phyloP scores from a whole-genome alignment of 2,113 vertebrate genomes.

The Manacus vitellinus region DNA sequence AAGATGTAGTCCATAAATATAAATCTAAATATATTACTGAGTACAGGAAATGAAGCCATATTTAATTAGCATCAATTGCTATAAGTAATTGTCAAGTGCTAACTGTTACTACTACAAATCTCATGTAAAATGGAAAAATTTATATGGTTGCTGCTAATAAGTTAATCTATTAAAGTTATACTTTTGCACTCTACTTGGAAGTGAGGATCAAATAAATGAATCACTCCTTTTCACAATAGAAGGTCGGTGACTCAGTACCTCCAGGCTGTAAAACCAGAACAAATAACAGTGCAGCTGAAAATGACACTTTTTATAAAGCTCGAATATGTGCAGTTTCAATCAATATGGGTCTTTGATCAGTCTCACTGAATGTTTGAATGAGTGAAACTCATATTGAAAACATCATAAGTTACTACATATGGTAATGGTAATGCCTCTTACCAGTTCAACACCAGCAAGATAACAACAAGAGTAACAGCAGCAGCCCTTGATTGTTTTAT shows the following conservation, averaged over 20 bases:
- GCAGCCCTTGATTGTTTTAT: background rate
- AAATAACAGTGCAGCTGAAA: background rate
- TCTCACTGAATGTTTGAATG: background rate
- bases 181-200: background rate
- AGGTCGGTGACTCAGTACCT: background rate
- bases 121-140: slow-evolving; percentile 33
- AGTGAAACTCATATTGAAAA: background rate
- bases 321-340: background rate
- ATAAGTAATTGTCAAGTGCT: slow-evolving; percentile 29
- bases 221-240: background rate
- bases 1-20: slow-evolving; percentile 43
- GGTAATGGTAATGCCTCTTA: background rate
- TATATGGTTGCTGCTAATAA: background rate
- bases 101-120: background rate
- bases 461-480: background rate
- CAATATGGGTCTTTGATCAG: background rate
- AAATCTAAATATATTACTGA: slow-evolving; percentile 43
- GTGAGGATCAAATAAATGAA: background rate
- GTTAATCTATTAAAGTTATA: background rate
- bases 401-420: background rate
- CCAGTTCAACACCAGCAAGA: background rate
- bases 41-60: slow-evolving; percentile 54
- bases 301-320: background rate
- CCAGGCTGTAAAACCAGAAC: background rate
- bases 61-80: slow-evolving; percentile 54